Evolutionary conservation across 2,797 vertebrate genomes (phyloP), one percentile per base, ranked within the genome.

Genomic region (Ctenopoma kingsleyae): DNA sequence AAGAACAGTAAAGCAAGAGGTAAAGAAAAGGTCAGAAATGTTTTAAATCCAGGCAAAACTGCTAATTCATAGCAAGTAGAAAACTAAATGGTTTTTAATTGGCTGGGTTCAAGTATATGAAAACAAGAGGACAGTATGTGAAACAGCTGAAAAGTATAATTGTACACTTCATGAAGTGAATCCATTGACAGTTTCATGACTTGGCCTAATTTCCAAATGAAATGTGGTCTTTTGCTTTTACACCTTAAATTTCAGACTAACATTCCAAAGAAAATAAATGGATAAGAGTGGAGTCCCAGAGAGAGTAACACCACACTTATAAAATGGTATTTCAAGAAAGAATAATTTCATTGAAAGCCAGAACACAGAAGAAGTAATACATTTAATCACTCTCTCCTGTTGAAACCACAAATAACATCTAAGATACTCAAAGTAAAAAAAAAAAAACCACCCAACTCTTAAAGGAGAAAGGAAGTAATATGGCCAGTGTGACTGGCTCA

Each of bases 101-200:
- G 52, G 35, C 49, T 75, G 56, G 38, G 50, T 67, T 74, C 49
- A 58, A 73, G 53, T 41, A 64, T 47, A 54, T 78, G 50, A 76
- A 86, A 85, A 82, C 79, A 83, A 9, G 16, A 38, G 47, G 36
- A 44, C 19, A 30, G 70, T 15, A 47, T 23, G 55, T 81, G 54
- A 71, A 82, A 70, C 63, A 77, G 71, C 67, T 61, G 77, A 74
- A 76, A 81, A 71, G 50, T 49, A 76, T 84, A 84, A 51, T 53
- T 38, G 58, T 8, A 67, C 49, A 74, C 61, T 86, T 68, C 65
- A 89, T 90, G 73, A 86, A 82, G 51, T 43, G 48, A 79, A 80
- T 81, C 78, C 84, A 71, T 70, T 76, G 84, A 90, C 80, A 81
- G 85, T 84, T 90, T 89, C 69, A 88, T 80, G 76, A 88, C 67